A percentile compares a stretch with the other conserved stretches of the same genome.
These are phyloP conservation scores for Callopanchax toddi DNA, from an alignment of 2,113 vertebrate genomes.

Conservation along the genomic window DNA sequence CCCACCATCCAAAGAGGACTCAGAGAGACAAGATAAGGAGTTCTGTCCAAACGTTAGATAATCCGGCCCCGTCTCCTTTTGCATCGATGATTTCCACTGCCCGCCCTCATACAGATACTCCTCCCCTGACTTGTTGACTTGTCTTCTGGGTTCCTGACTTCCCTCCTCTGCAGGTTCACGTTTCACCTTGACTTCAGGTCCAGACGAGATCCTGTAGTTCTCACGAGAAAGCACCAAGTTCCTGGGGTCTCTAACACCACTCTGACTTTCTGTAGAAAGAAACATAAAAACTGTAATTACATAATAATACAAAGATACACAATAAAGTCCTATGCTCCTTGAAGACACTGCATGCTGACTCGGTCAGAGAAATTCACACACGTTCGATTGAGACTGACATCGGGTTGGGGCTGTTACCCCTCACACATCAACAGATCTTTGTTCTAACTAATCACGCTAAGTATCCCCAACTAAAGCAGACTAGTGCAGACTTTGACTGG, in stretches of 20 bases:
- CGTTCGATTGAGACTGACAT: too few relatives aligned
- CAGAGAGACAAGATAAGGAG: constrained; percentile 21
- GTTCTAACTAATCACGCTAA: too few relatives aligned
- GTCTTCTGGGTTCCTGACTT: background rate
- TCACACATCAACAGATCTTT: too few relatives aligned
- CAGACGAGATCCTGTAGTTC: background rate
- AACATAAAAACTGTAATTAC: background rate
- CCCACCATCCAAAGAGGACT: background rate
- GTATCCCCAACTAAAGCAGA: too few relatives aligned
- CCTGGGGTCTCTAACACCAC: constrained; percentile 4
- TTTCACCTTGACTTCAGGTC: constrained; percentile 55
- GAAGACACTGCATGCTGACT: too few relatives aligned
- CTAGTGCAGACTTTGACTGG: too few relatives aligned
- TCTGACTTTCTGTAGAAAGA: constrained; percentile 44
- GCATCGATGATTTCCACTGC: background rate
- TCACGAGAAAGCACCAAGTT: background rate
- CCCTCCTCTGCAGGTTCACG: constrained; percentile 39
- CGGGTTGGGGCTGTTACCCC: too few relatives aligned
- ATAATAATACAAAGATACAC: too few relatives aligned
- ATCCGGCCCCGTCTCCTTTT: background rate
- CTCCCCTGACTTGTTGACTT: background rate
- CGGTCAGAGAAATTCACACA: too few relatives aligned
- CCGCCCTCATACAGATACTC: constrained; percentile 3
- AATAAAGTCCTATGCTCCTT: too few relatives aligned
- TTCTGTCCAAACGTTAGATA: constrained; percentile 27